Percentiles rank a stretch among this genome's conserved stretches.
phyloP scores from a whole-genome alignment of 2,113 vertebrate genomes.

The Pelobates fuscus region DNA sequence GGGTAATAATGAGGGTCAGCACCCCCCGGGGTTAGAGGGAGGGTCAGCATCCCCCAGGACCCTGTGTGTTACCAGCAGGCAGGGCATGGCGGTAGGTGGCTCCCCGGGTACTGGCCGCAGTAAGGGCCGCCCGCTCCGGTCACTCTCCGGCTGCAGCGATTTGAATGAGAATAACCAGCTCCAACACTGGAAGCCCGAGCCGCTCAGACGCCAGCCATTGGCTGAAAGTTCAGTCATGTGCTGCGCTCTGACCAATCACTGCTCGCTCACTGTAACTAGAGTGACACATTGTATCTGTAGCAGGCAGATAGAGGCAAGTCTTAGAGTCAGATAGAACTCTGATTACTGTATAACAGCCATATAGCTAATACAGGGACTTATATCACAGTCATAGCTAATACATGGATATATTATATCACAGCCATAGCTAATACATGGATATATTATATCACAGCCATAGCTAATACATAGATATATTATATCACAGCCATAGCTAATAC shows the following conservation, averaged over 20 bases:
- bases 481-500: too few species aligned
- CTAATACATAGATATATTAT: too few species aligned
- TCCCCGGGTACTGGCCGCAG: neutral
- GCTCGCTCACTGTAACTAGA: neutral
- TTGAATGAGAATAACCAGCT: conserved; percentile 31
- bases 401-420: too few species aligned
- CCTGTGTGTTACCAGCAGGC: neutral
- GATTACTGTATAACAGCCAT: too few species aligned
- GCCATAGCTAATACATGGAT: too few species aligned
- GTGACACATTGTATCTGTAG: neutral
- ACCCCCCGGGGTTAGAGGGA: neutral
- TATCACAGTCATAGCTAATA: too few species aligned
- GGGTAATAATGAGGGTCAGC: neutral
- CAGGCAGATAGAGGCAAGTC: neutral
- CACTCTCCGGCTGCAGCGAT: conserved; percentile 22
- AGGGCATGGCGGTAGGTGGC: neutral
- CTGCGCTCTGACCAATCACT: conserved; percentile 23
- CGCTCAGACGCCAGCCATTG: conserved; percentile 49
- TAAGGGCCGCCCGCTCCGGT: conserved; percentile 29
- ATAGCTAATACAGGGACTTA: too few species aligned
- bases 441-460: too few species aligned
- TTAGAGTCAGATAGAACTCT: too few species aligned
- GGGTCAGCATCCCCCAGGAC: neutral
- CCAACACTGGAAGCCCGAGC: neutral
- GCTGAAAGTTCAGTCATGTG: conserved; percentile 57